Conservation (phyloP, 2,888 invertebrate species). For the Bellardia bayeri region DNA sequence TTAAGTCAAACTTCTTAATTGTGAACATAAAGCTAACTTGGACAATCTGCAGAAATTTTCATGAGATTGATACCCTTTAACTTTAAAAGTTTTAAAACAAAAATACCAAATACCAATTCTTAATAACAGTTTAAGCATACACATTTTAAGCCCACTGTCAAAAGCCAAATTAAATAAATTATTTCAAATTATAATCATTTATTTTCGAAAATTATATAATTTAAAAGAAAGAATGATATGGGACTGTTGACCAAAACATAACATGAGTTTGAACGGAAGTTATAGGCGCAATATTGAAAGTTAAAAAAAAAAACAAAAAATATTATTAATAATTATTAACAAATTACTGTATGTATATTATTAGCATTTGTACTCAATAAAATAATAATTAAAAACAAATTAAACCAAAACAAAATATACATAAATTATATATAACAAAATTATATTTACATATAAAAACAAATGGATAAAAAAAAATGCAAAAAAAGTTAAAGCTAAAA, state of each 20-base stretch:
- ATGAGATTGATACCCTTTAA: no score
- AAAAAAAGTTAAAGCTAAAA: constrained; percentile 50
- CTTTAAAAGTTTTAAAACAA: no score
- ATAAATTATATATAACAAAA: constrained; percentile 73
- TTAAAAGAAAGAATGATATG: background rate
- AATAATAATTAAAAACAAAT: constrained; percentile 70
- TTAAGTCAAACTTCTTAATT: no score
- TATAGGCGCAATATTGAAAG: constrained; percentile 75
- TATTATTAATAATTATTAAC: constrained; percentile 46
- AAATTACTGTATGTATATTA: constrained; percentile 62
- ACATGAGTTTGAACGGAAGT: constrained; percentile 8
- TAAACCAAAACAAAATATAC: constrained; percentile 71
- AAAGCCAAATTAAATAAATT: no score
- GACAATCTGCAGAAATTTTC: no score
- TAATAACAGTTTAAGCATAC: no score
- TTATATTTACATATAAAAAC: constrained; percentile 65
- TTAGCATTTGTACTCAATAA: constrained; percentile 67
- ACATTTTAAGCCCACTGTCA: no score
- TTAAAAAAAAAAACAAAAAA: constrained; percentile 65
- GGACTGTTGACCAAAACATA: constrained; percentile 25
- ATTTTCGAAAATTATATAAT: no score
- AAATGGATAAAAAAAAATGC: constrained; percentile 43
- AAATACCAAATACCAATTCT: no score
- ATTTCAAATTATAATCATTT: no score
- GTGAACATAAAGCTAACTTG: no score